phyloP scores from a whole-genome alignment of 1,140 invertebrate genomes.

The Spodoptera frugiperda region DNA sequence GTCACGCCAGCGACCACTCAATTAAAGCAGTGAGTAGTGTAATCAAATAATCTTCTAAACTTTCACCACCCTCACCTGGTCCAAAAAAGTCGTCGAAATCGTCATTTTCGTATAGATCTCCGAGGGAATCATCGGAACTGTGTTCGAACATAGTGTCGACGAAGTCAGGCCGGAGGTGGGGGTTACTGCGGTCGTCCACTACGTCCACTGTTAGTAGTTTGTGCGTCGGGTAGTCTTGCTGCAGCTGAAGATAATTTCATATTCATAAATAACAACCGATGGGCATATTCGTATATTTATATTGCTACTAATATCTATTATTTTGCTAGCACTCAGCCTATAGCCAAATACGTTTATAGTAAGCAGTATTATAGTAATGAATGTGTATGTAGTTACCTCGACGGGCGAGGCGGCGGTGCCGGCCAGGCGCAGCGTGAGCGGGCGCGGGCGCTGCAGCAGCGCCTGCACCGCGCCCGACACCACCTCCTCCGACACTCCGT shows the following conservation, averaged over 20 bases:
- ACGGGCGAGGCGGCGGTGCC: slow-evolving; percentile 54
- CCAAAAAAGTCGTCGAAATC: slow-evolving; percentile 65
- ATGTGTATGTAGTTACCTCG: slow-evolving; percentile 15
- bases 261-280: background rate
- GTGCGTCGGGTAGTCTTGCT: slow-evolving; percentile 54
- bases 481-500: slow-evolving; percentile 68
- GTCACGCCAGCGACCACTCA: no score
- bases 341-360: background rate
- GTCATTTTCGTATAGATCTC: slow-evolving; percentile 69
- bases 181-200: slow-evolving; percentile 69
- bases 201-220: slow-evolving; percentile 64
- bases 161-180: slow-evolving; percentile 71
- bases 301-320: no score
- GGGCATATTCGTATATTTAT: background rate
- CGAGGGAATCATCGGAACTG: slow-evolving; percentile 67
- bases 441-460: slow-evolving; percentile 58
- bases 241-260: background rate
- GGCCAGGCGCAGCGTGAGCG: slow-evolving; percentile 63
- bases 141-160: slow-evolving; percentile 67
- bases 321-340: no score
- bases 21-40: no score
- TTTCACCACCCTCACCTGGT: slow-evolving; percentile 44
- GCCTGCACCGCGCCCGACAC: slow-evolving; percentile 56
- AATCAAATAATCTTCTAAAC: no score
- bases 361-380: background rate